Percentiles rank a stretch among this genome's conserved stretches.
Evolutionary conservation across 2,888 invertebrate genomes (phyloP).

Genomic region (Caenorhabditis angaria): DNA sequence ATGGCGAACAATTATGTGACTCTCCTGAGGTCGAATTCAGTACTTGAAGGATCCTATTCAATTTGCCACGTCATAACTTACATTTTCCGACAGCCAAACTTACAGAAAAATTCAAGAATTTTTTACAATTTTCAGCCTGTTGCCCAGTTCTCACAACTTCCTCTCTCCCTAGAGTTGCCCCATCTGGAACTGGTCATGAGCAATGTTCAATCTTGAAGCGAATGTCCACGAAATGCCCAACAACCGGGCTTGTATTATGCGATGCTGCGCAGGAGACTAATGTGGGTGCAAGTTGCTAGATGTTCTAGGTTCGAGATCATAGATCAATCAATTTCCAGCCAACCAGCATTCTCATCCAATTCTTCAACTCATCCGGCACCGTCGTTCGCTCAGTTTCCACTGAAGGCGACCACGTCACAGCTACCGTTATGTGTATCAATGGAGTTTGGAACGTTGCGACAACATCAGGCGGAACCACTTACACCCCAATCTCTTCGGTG

Average conservation of each 20-base stretch:
- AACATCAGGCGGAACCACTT: background rate
- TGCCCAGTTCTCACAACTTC: slow-evolving; percentile 31
- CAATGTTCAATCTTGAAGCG: slow-evolving; percentile 45
- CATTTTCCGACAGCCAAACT: slow-evolving; percentile 29
- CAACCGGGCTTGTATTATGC: slow-evolving; percentile 42
- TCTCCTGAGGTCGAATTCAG: too few relatives aligned
- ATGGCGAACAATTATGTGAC: too few relatives aligned
- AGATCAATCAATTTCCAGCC: slow-evolving; percentile 24
- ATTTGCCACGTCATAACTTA: too few relatives aligned
- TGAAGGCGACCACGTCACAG: background rate
- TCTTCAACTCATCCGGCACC: slow-evolving; percentile 25
- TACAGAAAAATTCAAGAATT: slow-evolving; percentile 21
- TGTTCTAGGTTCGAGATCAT: background rate
- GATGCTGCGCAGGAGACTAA: slow-evolving; percentile 44
- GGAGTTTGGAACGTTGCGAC: background rate
- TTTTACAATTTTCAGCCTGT: slow-evolving; percentile 26
- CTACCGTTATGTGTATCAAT: background rate
- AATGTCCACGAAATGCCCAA: slow-evolving; percentile 44
- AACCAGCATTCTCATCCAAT: slow-evolving; percentile 18
- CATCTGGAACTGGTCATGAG: slow-evolving; percentile 14
- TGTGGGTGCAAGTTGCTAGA: slow-evolving; percentile 10
- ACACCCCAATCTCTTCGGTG: background rate
- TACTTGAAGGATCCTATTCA: too few relatives aligned
- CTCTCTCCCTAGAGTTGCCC: slow-evolving; percentile 13
- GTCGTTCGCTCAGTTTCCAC: slow-evolving; percentile 20